Conservation (phyloP, 2,888 invertebrate species). For the Drosophila kanekoi region DNA sequence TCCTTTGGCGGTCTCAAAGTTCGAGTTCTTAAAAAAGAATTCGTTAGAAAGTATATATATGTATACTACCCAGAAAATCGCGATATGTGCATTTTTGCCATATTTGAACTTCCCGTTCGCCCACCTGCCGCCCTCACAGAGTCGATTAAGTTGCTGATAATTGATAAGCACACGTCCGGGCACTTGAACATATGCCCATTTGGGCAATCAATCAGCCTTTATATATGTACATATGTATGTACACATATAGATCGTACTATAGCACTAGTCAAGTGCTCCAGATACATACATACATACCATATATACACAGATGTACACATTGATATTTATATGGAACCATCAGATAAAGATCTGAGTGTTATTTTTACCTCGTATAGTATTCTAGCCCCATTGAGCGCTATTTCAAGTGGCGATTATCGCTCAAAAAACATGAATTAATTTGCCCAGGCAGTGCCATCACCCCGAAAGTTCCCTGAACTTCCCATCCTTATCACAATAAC, state of each 20-base stretch:
- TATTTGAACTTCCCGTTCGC: slow-evolving; percentile 3
- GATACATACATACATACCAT: slow-evolving; percentile 9
- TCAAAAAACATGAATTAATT: slow-evolving; percentile 20
- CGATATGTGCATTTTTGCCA: slow-evolving; percentile 30
- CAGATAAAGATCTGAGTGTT: slow-evolving; percentile 17
- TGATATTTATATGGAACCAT: slow-evolving; percentile 4
- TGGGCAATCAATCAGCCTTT: slow-evolving; percentile 36
- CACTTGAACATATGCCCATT: slow-evolving; percentile 56
- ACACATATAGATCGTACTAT: slow-evolving; percentile 17
- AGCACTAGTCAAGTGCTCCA: slow-evolving; percentile 26
- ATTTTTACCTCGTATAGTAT: slow-evolving; percentile 1
- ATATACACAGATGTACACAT: not conserved
- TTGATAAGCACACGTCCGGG: slow-evolving; percentile 52
- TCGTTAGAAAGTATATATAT: slow-evolving; percentile 12
- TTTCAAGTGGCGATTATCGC: slow-evolving; percentile 22
- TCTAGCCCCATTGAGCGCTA: slow-evolving; percentile 11
- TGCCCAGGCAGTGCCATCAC: slow-evolving; percentile 2
- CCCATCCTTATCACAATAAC: slow-evolving; percentile 41
- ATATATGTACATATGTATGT: not conserved
- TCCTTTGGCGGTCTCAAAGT: not conserved
- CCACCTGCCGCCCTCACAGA: slow-evolving; percentile 4
- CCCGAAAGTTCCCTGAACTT: slow-evolving; percentile 3
- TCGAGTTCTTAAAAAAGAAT: not conserved
- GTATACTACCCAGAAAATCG: slow-evolving; percentile 10
- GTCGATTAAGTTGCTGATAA: slow-evolving; percentile 33